These are phyloP conservation scores for Cotesia typhae DNA, from an alignment of 1,140 invertebrate species.

Conservation along the genomic window DNA sequence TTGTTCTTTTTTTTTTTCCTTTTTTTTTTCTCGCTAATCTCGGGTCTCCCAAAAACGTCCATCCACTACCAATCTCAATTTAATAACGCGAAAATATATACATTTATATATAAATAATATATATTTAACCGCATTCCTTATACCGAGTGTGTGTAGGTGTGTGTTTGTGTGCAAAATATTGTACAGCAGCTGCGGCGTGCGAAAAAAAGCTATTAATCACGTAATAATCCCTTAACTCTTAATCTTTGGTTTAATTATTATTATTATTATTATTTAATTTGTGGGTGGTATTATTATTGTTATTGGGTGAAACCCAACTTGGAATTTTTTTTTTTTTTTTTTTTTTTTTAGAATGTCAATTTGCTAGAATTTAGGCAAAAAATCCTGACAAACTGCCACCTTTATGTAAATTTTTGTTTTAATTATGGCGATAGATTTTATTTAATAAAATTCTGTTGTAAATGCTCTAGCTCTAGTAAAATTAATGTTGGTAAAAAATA, in stretches of 20 bases:
- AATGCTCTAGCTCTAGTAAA: too few species aligned
- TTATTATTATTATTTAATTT: slow-evolving; percentile 29
- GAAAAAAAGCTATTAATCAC: slow-evolving; percentile 25
- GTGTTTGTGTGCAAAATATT: slow-evolving; percentile 21
- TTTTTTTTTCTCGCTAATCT: slow-evolving; percentile 5
- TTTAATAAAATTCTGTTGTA: too few species aligned
- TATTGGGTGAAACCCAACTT: not conserved
- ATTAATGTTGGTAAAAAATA: too few species aligned
- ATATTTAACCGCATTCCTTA: slow-evolving; percentile 17
- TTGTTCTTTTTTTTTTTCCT: not conserved
- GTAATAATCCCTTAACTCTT: slow-evolving; percentile 1
- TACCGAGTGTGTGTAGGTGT: slow-evolving; percentile 19
- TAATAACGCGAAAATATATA: not conserved
- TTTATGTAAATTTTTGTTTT: too few species aligned
- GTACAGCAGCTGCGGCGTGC: slow-evolving; percentile 34
- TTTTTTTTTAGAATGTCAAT: slow-evolving; percentile 26
- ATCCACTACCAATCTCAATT: slow-evolving; percentile 24
- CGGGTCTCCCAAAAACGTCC: slow-evolving; percentile 31
- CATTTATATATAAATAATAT: slow-evolving; percentile 4
- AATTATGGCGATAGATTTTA: too few species aligned
- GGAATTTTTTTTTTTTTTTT: not conserved
- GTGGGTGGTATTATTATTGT: not conserved
- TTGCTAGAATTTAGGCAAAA: slow-evolving; percentile 8
- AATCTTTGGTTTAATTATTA: slow-evolving; percentile 17
- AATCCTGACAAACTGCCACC: too few species aligned